Evolutionary conservation across 2,888 invertebrate genomes (phyloP).

Genomic region (Barypeithes pellucidus): DNA sequence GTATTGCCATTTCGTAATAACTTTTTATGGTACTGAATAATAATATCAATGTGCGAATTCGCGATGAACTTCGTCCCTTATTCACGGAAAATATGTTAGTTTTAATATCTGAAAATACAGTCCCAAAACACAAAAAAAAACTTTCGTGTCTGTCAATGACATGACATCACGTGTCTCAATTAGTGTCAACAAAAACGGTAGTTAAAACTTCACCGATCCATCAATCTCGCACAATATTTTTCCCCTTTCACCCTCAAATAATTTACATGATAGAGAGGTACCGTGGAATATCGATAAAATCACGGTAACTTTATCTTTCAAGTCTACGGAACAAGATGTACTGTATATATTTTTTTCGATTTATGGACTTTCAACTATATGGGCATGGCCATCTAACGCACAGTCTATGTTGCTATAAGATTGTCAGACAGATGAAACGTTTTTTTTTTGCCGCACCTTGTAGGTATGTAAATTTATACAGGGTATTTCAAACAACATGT

Average conservation of each 20-base stretch:
- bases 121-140: background rate
- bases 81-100: background rate
- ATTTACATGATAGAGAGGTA: constrained; percentile 18
- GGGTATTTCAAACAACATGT: too few relatives aligned
- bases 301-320: background rate
- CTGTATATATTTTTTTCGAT: too few relatives aligned
- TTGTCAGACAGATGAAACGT: too few relatives aligned
- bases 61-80: too few relatives aligned
- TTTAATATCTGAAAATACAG: background rate
- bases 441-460: too few relatives aligned
- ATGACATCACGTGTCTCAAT: constrained; percentile 49
- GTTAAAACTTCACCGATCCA: constrained; percentile 50
- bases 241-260: constrained; percentile 24
- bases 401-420: too few relatives aligned
- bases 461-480: too few relatives aligned
- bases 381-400: too few relatives aligned
- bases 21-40: too few relatives aligned
- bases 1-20: too few relatives aligned
- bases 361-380: too few relatives aligned
- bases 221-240: constrained; percentile 49
- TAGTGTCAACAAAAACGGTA: constrained; percentile 52
- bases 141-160: constrained; percentile 40
- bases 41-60: too few relatives aligned
- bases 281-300: background rate
- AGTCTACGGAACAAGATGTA: background rate